Conservation (phyloP, 2,113 vertebrate genomes). For the Phyllostomus hastatus region DNA sequence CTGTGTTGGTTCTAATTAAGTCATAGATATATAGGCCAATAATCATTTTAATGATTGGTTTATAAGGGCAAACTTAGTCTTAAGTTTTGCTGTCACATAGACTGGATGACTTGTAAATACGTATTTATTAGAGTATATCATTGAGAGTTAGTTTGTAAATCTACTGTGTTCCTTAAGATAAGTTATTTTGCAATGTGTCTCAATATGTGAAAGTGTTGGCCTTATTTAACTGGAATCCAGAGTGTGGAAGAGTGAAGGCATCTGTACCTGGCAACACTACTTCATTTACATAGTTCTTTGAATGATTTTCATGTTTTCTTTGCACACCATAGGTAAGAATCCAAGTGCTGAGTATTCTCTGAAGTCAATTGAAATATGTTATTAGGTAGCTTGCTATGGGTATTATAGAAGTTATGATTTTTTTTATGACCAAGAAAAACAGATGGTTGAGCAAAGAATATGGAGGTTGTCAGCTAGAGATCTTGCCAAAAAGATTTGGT, state of each 20-base stretch:
- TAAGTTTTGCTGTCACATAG: slow-evolving; percentile 6
- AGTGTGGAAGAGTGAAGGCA: background rate
- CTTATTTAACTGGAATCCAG: background rate
- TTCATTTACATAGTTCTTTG: slow-evolving; percentile 22
- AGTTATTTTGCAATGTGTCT: background rate
- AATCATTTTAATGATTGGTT: slow-evolving; percentile 11
- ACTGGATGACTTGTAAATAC: background rate
- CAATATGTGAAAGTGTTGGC: background rate
- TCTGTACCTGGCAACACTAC: background rate
- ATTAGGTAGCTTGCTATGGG: slow-evolving; percentile 44
- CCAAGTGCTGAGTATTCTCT: slow-evolving; percentile 40
- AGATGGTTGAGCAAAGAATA: slow-evolving; percentile 64
- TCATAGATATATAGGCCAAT: background rate
- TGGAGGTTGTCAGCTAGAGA: slow-evolving; percentile 44
- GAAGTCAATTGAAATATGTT: slow-evolving; percentile 45
- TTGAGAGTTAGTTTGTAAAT: background rate
- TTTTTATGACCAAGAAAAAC: slow-evolving; percentile 55
- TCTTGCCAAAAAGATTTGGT: slow-evolving; percentile 51
- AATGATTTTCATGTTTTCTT: slow-evolving; percentile 55
- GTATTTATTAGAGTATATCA: background rate
- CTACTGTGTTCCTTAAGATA: background rate
- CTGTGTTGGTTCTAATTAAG: background rate
- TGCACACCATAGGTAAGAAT: background rate
- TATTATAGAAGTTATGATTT: slow-evolving; percentile 1
- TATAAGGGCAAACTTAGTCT: slow-evolving; percentile 5